These are phyloP conservation scores for Xestoiulus laeticollis DNA, from an alignment of 2,888 invertebrate species.

Conservation along the genomic window DNA sequence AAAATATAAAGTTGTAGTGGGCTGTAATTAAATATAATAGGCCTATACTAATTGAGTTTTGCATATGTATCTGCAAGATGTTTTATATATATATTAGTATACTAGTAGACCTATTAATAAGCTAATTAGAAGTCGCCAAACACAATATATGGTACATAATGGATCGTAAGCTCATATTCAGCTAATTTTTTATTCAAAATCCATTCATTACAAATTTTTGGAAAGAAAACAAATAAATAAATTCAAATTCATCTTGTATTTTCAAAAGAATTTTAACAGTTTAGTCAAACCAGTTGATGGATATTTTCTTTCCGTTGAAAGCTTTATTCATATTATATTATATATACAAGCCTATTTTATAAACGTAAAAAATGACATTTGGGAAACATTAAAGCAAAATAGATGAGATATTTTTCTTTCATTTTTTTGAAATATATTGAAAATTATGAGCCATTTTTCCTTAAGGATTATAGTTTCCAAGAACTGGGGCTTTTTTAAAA, in stretches of 20 bases:
- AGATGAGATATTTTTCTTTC: background rate
- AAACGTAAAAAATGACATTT: background rate
- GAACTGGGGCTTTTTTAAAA: background rate
- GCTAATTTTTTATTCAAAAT: background rate
- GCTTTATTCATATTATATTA: background rate
- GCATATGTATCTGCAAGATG: background rate
- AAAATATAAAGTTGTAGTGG: background rate
- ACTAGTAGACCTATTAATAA: background rate
- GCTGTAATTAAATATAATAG: background rate
- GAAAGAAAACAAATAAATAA: background rate
- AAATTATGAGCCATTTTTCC: background rate
- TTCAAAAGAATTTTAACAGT: background rate
- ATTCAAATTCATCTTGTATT: background rate
- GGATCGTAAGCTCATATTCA: background rate
- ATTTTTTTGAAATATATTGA: no score
- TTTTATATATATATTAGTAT: background rate
- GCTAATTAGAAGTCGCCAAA: background rate
- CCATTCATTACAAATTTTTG: background rate
- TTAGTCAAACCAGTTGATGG: background rate
- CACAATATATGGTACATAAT: background rate
- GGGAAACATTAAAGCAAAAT: background rate
- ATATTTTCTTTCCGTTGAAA: background rate
- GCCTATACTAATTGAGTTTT: background rate
- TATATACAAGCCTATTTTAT: background rate
- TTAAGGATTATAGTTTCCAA: background rate